phyloP scores from a whole-genome alignment of 2,797 vertebrate genomes.

The Periparus ater region DNA sequence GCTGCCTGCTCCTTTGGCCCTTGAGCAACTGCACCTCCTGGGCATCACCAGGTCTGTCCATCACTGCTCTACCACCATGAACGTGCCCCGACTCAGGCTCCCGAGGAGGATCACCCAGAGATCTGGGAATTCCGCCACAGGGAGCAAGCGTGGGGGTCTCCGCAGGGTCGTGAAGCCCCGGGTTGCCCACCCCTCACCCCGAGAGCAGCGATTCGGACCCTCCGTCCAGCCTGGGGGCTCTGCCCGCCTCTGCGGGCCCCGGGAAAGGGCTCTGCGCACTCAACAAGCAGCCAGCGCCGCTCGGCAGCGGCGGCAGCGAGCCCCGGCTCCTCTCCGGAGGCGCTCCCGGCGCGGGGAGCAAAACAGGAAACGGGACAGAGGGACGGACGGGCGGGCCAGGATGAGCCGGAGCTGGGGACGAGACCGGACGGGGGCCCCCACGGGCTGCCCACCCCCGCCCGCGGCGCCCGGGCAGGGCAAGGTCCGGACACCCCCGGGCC shows the following conservation, averaged over 20 bases:
- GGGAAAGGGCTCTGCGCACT: background rate
- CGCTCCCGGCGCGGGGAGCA: background rate
- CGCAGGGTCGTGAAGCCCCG: rapidly evolving
- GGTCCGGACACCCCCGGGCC: background rate
- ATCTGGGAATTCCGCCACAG: background rate
- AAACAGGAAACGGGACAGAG: slow-evolving; percentile 38
- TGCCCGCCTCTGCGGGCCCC: background rate
- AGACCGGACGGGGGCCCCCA: background rate
- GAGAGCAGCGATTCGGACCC: background rate
- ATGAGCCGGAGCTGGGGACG: background rate
- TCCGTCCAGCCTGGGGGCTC: background rate
- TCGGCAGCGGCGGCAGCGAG: background rate
- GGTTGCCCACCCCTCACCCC: background rate
- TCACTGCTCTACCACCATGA: background rate
- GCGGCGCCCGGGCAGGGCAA: background rate
- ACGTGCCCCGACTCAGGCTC: rapidly evolving
- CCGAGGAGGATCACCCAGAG: background rate
- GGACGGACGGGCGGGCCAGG: background rate
- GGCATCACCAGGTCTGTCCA: background rate
- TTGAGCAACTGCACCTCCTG: background rate
- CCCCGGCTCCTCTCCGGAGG: background rate
- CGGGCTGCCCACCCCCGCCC: background rate
- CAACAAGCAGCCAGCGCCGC: background rate
- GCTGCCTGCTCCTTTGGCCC: background rate
- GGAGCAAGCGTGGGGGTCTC: rapidly evolving